Evolutionary conservation across 2,113 vertebrate species (phyloP), one percentile per base, ranked within the genome.

Genomic region (Indicator indicator): DNA sequence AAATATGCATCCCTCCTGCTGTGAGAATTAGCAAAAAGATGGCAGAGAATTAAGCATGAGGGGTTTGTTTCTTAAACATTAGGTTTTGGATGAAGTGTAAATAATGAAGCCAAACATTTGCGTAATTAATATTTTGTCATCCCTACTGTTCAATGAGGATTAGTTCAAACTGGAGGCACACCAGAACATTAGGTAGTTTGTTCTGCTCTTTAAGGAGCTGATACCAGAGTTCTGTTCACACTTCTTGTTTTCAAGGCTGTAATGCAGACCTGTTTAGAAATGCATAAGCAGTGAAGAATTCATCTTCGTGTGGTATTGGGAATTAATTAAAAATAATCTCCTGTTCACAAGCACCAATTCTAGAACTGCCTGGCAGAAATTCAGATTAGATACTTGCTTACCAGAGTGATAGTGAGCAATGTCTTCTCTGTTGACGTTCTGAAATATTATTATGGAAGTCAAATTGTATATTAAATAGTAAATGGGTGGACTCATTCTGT

Each of bases 1-100:
- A 72, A 72, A 68, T 40, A 36, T 2, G 7, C 16, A 17, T 74
- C 54, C 12, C 6, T 48, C 85, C 54, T 83, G 69, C 78, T 87
- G 92, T 71, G 78, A 28, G 91, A 93, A 96, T 96, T 91, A 90
- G 55, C 55, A 85, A 78, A 83, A 83, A 88, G 68, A 86, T 88
- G 81, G 78, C 67, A 85, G 80, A 92, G 72, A 88, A 95, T 94
- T 94, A 96, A 90, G 32, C 20, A 42, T 76, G 55, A 83, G 30
- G 54, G 44, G 30, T 52, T 94, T 88, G 73, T 95, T 89, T 91
- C 73, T 93, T 88, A 94, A 94, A 94, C 20, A 84, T 65, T 89
- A 70, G 60, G 52, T 94, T 95, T 90, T 71, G 55, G 52, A 64
- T 90, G 54, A 84, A 71, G 70, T 69, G 67, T 80, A 93, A 88